phyloP scores from a whole-genome alignment of 2,113 vertebrate species.

The Dicentrarchus labrax region DNA sequence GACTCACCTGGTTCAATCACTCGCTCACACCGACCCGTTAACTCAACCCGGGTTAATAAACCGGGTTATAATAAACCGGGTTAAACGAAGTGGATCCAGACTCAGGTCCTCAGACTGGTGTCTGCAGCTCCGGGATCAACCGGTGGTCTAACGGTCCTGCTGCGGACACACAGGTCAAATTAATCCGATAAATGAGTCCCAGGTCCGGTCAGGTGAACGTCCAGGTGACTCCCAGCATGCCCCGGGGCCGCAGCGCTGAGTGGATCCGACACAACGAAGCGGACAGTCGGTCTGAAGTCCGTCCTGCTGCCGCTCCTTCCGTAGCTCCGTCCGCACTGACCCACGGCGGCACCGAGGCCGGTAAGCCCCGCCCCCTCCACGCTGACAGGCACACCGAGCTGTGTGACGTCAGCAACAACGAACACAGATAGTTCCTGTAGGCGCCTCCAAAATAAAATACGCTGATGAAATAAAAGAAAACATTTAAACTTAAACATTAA shows the following conservation, averaged over 20 bases:
- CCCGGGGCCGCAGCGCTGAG: not conserved
- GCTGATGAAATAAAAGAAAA: no score
- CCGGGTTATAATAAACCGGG: no score
- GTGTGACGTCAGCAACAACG: not conserved
- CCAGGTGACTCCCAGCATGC: slow-evolving; percentile 5
- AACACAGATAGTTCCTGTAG: rapidly evolving
- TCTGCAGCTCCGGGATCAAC: slow-evolving; percentile 4
- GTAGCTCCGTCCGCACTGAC: slow-evolving; percentile 37
- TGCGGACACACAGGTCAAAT: not conserved
- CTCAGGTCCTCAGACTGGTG: not conserved
- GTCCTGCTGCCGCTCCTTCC: not conserved
- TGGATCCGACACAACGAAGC: not conserved
- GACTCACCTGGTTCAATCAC: not conserved
- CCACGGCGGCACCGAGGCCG: rapidly evolving
- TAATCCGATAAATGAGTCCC: not conserved
- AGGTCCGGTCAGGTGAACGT: not conserved
- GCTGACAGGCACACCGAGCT: rapidly evolving
- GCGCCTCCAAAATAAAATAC: slow-evolving; percentile 38
- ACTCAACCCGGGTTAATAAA: no score
- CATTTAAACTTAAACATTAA: no score
- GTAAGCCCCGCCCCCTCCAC: slow-evolving; percentile 40
- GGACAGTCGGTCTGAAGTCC: rapidly evolving
- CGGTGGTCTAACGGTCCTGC: slow-evolving; percentile 11
- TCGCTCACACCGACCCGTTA: no score
- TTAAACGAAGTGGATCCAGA: not conserved